Percentiles rank a stretch among this genome's conserved stretches.
Evolutionary conservation across 2,888 invertebrate species (phyloP).

Genomic region (Drosophila phalerata): DNA sequence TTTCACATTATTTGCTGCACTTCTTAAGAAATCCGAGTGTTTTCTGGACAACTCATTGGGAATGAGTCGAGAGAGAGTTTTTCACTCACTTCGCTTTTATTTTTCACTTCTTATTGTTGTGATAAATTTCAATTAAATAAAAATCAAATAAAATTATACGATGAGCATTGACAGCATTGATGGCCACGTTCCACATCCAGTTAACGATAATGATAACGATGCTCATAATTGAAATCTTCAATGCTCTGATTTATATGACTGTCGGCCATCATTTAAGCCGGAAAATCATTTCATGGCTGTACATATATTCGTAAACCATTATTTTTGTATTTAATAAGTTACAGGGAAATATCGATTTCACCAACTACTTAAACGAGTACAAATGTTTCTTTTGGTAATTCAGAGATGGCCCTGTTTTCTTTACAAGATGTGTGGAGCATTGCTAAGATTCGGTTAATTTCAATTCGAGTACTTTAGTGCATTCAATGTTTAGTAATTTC

Average conservation of each 20-base stretch:
- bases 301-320: too few relatives aligned
- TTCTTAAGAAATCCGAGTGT: conserved; percentile 20
- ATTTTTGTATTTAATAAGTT: background rate
- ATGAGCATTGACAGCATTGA: conserved; percentile 42
- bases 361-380: background rate
- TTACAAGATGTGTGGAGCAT: background rate
- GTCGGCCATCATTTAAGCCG: background rate
- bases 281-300: too few relatives aligned
- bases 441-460: conserved; percentile 11
- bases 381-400: background rate
- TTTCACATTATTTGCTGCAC: conserved; percentile 58
- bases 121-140: conserved; percentile 79
- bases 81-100: conserved; percentile 11
- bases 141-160: conserved; percentile 69
- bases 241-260: conserved; percentile 27
- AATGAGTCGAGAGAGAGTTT: conserved; percentile 2
- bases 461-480: conserved; percentile 31
- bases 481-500: conserved; percentile 51
- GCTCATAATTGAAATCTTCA: conserved; percentile 72
- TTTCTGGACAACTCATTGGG: background rate
- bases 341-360: background rate
- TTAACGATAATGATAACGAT: conserved; percentile 31
- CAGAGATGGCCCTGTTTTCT: background rate
- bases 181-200: conserved; percentile 35
- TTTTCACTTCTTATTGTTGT: conserved; percentile 60